Evolutionary conservation across 1,140 invertebrate genomes (phyloP), one percentile per base, ranked within the genome.

Genomic region (Aporrectodea caliginosa): DNA sequence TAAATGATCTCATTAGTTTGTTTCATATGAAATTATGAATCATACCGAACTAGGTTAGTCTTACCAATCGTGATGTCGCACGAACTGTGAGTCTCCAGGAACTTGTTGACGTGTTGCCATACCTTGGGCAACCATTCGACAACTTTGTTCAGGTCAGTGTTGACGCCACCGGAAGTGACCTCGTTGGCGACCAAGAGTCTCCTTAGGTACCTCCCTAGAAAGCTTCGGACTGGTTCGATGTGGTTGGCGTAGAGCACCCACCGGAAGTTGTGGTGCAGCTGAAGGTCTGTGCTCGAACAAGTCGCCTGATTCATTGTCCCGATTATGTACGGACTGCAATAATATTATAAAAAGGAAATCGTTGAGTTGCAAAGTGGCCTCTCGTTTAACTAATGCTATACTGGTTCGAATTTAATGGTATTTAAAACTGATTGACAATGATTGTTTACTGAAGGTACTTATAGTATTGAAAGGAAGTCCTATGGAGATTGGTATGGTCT

Each of bases 241-340:
- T 98, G 95, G 86, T 98, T 98, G 22, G 95, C 95, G 86, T 93
- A 94, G 75, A 92, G 90, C 85, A 92, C 94, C 93, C 90, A 97
- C 1, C 94, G 92, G 90, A 98, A 98, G 86, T 97, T 98, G 86
- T 98, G 96, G 89, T 98, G 95, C 35, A 98, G 90, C 85, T 98
- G 95, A 0, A 98, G 90, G 89, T 97, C 97, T n/a, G 95, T 97
- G 0, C 95, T 94, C 80, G 94, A 94, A 87, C 94, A 96, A 1
- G 94, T 95, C 0, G 95, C 93, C 88, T 98, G 96, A 78, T 95
- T 97, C 94, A 98, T 98, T 70, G 96, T 98, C 76, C 96, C 93
- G 86, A 93, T 93, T 16, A 94, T 93, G 75, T 90, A 90, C 22
- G 90, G 90, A 80, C 89, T 90, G 79, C 75, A n/a, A n/a, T 27